Evolutionary conservation across 2,113 vertebrate genomes (phyloP).

Genomic region (Drymodes brunneopygia): DNA sequence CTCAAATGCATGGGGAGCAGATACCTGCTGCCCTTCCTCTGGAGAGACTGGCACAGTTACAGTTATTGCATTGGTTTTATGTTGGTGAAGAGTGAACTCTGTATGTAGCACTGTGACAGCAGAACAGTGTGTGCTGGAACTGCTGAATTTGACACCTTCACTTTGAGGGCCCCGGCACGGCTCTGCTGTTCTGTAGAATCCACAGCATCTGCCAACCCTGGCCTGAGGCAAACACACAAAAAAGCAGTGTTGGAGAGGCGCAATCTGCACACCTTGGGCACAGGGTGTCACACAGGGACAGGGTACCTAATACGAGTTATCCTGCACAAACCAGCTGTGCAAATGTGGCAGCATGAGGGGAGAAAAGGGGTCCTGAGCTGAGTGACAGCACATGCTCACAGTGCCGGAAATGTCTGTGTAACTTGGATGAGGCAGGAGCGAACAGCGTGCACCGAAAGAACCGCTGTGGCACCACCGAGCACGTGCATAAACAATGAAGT

Average conservation of each 20-base stretch:
- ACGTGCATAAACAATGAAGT: accelerated
- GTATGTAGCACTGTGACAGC: too few relatives aligned
- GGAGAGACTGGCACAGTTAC: neutral
- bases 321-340: neutral
- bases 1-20: neutral
- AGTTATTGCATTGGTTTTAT: too few relatives aligned
- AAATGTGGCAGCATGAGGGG: neutral
- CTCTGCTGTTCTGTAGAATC: neutral
- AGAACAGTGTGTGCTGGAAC: too few relatives aligned
- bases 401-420: neutral
- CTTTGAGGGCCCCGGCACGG: too few relatives aligned
- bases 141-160: too few relatives aligned
- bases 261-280: neutral
- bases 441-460: neutral
- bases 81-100: too few relatives aligned
- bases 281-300: neutral
- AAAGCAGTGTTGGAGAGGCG: neutral
- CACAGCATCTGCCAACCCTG: neutral
- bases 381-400: neutral
- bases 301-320: neutral
- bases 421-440: neutral
- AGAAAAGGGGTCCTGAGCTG: neutral
- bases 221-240: neutral
- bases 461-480: neutral
- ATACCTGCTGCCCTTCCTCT: neutral